Base-by-base conservation (phyloP, 2,888 invertebrate species). In the Thymelicus acteon region DNA sequence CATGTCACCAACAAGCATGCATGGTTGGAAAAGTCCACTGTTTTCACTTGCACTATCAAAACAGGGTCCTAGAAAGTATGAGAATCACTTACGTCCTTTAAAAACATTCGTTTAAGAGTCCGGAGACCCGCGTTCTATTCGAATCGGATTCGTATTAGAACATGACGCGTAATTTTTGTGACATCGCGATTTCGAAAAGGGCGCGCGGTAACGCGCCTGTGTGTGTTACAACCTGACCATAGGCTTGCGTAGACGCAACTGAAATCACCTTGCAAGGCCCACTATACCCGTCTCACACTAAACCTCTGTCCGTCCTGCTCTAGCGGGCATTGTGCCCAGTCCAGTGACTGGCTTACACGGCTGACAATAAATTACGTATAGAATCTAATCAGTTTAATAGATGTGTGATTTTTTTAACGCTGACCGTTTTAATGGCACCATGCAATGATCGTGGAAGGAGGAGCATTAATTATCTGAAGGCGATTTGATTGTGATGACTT, bases 241-340 rank as follows among this genome's bases (percentile, higher is more conserved):
- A 82, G 84, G 92, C 89, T 87, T 91, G 93, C 93, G 93, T 89
- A 85, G 85, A 88, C 90, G 91, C 93, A 91, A 93, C 93, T 93
- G 87, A 93, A 92, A 91, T 93, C 92, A 93, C 93, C 93, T 93
- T 93, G 93, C 93, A 93, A 93, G 93, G 93, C 92, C 93, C 92
- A 92, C 88, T 92, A 83, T 86, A 77, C 72, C 84, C 77, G 78
- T 92, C 91, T 88, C 90, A 72, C 78, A 92, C 86, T 84, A 82
- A 88, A 83, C 86, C 75, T 82, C 78, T 85, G 54, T 61, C 78
- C 64, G 76, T 86, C 87, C 79, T 84, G 7, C 78, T 93, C 91
- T 88, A 90, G 89, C 93, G 93, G 92, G 88, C 93, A 93, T 93
- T 93, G 93, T 92, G 92, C 93, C 77, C 81, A 76, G 80, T 85